Conservation (phyloP, 2,888 invertebrate genomes). For the Deilephila porcellus region DNA sequence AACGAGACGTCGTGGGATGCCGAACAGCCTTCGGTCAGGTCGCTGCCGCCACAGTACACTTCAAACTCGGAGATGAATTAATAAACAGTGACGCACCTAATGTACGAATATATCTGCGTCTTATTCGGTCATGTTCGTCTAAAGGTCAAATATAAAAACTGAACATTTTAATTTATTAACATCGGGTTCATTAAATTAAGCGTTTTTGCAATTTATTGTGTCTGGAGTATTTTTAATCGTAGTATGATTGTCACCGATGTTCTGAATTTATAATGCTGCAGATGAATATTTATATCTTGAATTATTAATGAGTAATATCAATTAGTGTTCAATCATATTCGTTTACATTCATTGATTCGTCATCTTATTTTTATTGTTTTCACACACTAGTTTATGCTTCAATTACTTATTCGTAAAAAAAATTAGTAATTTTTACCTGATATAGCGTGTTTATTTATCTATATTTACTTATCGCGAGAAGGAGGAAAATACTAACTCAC, state of each 20-base stretch:
- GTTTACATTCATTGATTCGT: too few relatives aligned
- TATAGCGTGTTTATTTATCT: too few relatives aligned
- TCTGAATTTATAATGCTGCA: not conserved
- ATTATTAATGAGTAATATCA: too few relatives aligned
- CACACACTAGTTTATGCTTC: too few relatives aligned
- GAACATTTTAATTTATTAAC: conserved; percentile 12
- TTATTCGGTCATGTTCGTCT: not conserved
- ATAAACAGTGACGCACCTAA: not conserved
- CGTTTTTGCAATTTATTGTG: conserved; percentile 1
- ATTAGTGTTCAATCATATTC: too few relatives aligned
- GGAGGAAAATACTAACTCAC: not conserved
- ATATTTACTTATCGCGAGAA: too few relatives aligned
- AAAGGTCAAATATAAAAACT: conserved; percentile 10
- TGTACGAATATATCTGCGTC: not conserved
- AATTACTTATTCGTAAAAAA: too few relatives aligned
- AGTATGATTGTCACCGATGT: not conserved
- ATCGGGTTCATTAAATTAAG: not conserved
- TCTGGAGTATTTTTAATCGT: not conserved
- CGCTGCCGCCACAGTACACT: conserved; percentile 63
- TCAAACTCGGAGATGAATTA: conserved; percentile 46
- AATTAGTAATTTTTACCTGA: too few relatives aligned
- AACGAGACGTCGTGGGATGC: conserved; percentile 52
- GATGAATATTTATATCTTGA: too few relatives aligned
- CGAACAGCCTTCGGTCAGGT: conserved; percentile 69
- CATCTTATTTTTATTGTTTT: too few relatives aligned